Conservation (phyloP, 2,113 vertebrate genomes). For the Irena cyanogastra region DNA sequence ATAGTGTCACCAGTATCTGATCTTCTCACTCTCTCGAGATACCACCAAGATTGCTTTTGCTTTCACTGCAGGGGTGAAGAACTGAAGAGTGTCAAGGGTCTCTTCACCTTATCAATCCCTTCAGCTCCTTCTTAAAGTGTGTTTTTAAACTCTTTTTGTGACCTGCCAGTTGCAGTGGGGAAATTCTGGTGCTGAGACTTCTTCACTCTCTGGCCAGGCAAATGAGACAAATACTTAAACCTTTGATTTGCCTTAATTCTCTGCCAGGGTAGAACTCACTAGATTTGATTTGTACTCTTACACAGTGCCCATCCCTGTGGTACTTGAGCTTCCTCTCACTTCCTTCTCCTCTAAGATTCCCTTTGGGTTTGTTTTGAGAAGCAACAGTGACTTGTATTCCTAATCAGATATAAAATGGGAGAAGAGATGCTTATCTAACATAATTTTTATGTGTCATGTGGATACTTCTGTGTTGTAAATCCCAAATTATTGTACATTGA, state of each 20-base stretch:
- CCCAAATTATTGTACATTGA: neutral
- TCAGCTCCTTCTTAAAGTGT: neutral
- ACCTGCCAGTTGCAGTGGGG: neutral
- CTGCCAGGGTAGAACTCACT: neutral
- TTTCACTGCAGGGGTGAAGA: neutral
- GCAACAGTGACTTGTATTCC: neutral
- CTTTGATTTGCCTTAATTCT: neutral
- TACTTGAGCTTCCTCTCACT: neutral
- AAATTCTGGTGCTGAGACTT: neutral
- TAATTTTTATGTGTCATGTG: neutral
- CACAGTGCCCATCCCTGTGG: neutral
- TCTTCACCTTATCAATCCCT: neutral
- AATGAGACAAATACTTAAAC: neutral
- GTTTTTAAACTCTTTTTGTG: neutral
- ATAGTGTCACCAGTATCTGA: neutral
- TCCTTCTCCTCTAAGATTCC: neutral
- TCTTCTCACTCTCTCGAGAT: neutral
- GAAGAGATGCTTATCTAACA: neutral
- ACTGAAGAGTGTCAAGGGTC: neutral
- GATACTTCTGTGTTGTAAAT: neutral
- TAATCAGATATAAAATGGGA: neutral
- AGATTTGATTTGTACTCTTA: neutral
- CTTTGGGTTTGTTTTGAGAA: neutral
- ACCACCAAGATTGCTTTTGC: neutral
- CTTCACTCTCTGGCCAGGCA: neutral